Evolutionary conservation across 2,797 vertebrate genomes (phyloP).

Genomic region (Garrulus glandarius): DNA sequence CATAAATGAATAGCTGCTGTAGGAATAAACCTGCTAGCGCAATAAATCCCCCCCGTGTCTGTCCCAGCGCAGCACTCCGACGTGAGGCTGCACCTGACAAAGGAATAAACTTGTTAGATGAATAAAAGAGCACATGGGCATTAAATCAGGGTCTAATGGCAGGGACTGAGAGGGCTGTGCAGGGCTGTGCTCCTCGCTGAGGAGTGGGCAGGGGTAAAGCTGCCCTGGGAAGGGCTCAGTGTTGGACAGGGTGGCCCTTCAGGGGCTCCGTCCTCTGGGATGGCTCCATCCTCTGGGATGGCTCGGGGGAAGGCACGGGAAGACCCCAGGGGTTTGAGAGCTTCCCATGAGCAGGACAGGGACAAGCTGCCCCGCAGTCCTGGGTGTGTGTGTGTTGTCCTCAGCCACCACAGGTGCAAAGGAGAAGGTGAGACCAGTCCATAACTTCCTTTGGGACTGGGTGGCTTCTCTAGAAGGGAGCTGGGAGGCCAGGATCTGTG

Average conservation of each 20-base stretch:
- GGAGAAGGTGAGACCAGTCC: background rate
- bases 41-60: background rate
- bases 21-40: conserved; percentile 31
- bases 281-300: background rate
- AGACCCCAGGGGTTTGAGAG: background rate
- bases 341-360: background rate
- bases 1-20: background rate
- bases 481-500: accelerated
- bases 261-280: background rate
- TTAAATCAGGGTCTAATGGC: background rate
- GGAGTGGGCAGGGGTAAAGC: background rate
- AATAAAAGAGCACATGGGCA: background rate
- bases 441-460: background rate
- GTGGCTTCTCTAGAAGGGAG: background rate
- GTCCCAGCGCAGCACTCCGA: background rate
- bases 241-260: background rate
- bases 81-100: conserved; percentile 12
- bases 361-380: background rate
- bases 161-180: background rate
- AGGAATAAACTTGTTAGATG: conserved; percentile 61
- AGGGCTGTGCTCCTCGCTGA: background rate
- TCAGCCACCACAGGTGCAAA: background rate
- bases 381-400: accelerated
- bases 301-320: background rate
- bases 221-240: background rate